Conservation (phyloP, 2,113 vertebrate species). For the Rhizomys pruinosus region DNA sequence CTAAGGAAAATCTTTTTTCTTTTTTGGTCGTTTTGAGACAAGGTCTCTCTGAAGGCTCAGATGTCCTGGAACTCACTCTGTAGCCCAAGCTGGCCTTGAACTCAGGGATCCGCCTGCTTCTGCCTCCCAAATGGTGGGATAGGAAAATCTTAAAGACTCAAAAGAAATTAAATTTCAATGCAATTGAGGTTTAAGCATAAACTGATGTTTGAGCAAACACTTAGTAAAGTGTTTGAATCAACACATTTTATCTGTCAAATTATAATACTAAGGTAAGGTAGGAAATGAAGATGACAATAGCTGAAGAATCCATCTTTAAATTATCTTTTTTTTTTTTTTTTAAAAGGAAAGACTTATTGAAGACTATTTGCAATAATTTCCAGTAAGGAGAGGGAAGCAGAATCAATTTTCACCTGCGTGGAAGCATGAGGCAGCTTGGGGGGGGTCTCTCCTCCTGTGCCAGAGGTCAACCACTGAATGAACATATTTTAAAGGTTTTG, state of each 20-base stretch:
- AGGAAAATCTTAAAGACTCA: too few relatives aligned
- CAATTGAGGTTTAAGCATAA: slow-evolving; percentile 7
- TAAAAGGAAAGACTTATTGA: neutral
- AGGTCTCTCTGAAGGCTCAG: too few relatives aligned
- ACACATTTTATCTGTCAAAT: slow-evolving; percentile 2
- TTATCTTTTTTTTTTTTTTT: neutral
- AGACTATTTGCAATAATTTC: slow-evolving; percentile 11
- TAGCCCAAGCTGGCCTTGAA: too few relatives aligned
- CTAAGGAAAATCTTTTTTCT: neutral
- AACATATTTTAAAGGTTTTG: neutral
- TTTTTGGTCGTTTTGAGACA: too few relatives aligned
- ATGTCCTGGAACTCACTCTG: too few relatives aligned
- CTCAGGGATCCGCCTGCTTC: too few relatives aligned
- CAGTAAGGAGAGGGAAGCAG: neutral
- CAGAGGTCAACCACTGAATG: neutral
- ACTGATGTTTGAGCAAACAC: slow-evolving; percentile 43
- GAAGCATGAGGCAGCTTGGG: neutral
- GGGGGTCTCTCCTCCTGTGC: neutral
- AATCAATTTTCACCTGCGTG: neutral
- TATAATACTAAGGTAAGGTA: neutral
- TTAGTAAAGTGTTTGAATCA: slow-evolving; percentile 6
- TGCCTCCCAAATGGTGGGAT: too few relatives aligned
- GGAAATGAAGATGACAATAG: slow-evolving; percentile 26
- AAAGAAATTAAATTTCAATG: neutral
- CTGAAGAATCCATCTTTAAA: slow-evolving; percentile 20